Conservation (phyloP, 2,888 invertebrate species). For the Drosophila nr. medialis region DNA sequence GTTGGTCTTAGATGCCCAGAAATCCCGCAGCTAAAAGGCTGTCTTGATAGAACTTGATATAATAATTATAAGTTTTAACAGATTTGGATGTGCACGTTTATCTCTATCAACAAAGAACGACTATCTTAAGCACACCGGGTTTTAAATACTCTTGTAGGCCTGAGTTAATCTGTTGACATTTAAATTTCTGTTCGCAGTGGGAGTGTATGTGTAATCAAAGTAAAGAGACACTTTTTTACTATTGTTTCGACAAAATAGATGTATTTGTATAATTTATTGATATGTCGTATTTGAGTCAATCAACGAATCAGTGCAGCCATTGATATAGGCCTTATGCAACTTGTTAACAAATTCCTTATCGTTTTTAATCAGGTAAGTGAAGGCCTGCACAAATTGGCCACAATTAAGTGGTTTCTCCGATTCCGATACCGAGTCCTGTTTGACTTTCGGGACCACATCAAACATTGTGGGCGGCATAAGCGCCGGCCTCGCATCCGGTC, state of each 20-base stretch:
- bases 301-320: slow-evolving; percentile 87
- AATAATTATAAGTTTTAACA: not conserved
- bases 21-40: not conserved
- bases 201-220: not conserved
- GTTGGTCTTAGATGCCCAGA: not conserved
- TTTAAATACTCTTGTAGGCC: not conserved
- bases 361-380: slow-evolving; percentile 93
- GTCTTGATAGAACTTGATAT: not conserved
- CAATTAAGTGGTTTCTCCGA: slow-evolving; percentile 89
- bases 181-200: not conserved
- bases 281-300: slow-evolving; percentile 71
- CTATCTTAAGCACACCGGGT: not conserved
- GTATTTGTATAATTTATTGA: slow-evolving; percentile 63
- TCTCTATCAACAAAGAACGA: not conserved
- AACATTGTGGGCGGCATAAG: slow-evolving; percentile 95
- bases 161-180: not conserved
- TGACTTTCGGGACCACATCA: slow-evolving; percentile 86
- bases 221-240: slow-evolving; percentile 10
- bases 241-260: slow-evolving; percentile 35
- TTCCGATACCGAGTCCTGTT: slow-evolving; percentile 29
- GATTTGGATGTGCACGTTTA: not conserved
- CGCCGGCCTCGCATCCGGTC: slow-evolving; percentile 88
- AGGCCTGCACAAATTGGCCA: slow-evolving; percentile 95
- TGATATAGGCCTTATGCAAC: slow-evolving; percentile 96
- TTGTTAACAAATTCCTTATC: slow-evolving; percentile 95